Conservation (phyloP, 2,888 invertebrate species). For the Acrocera orbiculus region DNA sequence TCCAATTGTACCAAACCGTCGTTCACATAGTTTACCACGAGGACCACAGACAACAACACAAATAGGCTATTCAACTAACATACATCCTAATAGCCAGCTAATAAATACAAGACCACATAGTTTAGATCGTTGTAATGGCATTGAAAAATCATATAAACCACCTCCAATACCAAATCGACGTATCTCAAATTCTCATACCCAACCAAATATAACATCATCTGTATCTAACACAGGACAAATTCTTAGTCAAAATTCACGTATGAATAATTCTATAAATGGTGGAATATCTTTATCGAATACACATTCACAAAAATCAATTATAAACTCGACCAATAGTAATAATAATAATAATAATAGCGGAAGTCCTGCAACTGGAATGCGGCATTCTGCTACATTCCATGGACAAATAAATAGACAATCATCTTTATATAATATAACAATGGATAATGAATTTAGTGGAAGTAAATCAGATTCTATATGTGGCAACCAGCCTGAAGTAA, state of each 20-base stretch:
- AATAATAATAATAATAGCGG: background rate
- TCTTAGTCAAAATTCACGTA: constrained; percentile 8
- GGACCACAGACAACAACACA: constrained; percentile 11
- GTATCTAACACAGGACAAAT: constrained; percentile 3
- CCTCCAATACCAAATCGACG: constrained; percentile 28
- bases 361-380: constrained; percentile 16
- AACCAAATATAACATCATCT: constrained; percentile 8
- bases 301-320: constrained; percentile 8
- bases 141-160: constrained; percentile 18
- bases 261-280: constrained; percentile 13
- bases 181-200: no score
- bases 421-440: constrained; percentile 5
- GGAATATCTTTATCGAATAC: constrained; percentile 5
- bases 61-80: constrained; percentile 7
- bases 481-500: background rate
- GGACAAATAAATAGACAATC: constrained; percentile 18
- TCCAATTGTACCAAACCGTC: constrained; percentile 24
- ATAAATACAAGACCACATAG: constrained; percentile 25
- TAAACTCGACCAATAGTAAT: background rate
- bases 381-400: constrained; percentile 29
- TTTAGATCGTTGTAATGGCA: constrained; percentile 25
- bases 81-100: constrained; percentile 11
- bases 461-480: constrained; percentile 8
- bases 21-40: constrained; percentile 30
- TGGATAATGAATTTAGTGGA: constrained; percentile 8